These are phyloP conservation scores for Cricetomys ansorgei DNA, from an alignment of 2,113 vertebrate species.

Conservation along the genomic window DNA sequence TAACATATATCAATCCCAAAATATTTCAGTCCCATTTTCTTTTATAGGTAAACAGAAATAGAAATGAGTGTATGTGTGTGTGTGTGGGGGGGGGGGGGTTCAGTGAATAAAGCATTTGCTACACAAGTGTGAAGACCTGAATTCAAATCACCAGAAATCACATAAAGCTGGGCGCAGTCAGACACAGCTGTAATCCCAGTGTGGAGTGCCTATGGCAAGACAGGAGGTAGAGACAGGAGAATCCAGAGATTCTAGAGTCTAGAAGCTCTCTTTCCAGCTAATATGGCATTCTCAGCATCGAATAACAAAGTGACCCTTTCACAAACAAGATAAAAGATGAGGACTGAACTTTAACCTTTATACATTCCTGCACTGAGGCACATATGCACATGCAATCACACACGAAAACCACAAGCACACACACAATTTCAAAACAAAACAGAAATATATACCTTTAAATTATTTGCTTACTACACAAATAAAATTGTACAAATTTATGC, in stretches of 20 bases:
- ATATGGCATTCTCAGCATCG: too few species aligned
- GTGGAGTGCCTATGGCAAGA: background rate
- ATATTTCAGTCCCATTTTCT: slow-evolving; percentile 39
- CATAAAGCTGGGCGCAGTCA: background rate
- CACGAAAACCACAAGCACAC: background rate
- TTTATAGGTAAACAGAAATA: slow-evolving; percentile 46
- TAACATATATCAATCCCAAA: slow-evolving; percentile 26
- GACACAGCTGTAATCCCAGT: background rate
- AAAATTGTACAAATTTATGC: slow-evolving; percentile 15
- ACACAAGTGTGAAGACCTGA: background rate
- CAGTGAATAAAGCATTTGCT: background rate
- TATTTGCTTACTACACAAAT: slow-evolving; percentile 47
- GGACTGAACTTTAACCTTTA: background rate
- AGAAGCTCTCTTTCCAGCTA: background rate
- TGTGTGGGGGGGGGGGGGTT: too few species aligned
- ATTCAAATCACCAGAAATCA: background rate
- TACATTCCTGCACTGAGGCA: background rate
- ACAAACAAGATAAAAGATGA: background rate
- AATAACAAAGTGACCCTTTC: background rate
- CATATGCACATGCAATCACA: too few species aligned
- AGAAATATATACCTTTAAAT: background rate
- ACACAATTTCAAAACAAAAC: background rate
- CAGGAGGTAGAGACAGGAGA: background rate
- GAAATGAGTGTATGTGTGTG: too few species aligned
- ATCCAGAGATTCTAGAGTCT: too few species aligned